A percentile compares a stretch with the other conserved stretches of the same genome.
These are phyloP conservation scores for Tolypeutes matacus DNA, from an alignment of 2,797 vertebrate genomes.

Conservation along the genomic window DNA sequence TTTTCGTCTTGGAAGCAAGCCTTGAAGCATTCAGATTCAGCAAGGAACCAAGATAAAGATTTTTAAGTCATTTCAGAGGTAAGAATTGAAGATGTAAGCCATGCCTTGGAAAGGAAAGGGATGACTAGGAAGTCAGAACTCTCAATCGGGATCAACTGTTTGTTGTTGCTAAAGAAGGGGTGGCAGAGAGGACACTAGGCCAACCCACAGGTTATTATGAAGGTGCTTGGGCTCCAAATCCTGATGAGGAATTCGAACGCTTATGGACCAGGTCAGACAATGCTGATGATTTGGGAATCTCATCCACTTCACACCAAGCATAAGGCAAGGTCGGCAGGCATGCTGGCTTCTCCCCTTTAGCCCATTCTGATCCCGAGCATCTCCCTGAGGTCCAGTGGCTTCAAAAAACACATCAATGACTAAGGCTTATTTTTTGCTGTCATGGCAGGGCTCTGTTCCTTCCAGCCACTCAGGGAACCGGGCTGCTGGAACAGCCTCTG, in stretches of 20 bases:
- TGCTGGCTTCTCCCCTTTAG: not conserved
- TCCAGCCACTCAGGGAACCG: rapidly evolving
- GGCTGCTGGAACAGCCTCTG: not conserved
- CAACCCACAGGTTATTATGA: not conserved
- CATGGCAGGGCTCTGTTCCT: not conserved
- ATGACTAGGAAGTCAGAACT: not conserved
- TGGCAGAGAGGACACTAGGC: not conserved
- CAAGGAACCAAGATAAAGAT: not conserved
- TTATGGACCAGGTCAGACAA: not conserved
- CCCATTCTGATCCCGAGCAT: not conserved
- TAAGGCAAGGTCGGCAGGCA: not conserved
- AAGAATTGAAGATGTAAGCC: not conserved
- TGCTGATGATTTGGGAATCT: not conserved
- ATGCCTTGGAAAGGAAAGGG: not conserved
- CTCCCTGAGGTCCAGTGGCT: not conserved
- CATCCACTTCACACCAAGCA: not conserved
- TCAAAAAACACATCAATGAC: too few species aligned
- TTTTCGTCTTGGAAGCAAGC: not conserved
- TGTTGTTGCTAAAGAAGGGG: not conserved
- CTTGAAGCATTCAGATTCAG: not conserved
- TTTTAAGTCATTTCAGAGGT: not conserved
- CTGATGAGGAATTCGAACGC: not conserved
- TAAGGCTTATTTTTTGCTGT: too few species aligned
- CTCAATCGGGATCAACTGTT: not conserved
- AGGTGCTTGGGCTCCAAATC: not conserved